Evolutionary conservation across 2,113 vertebrate genomes (phyloP).

Genomic region (Nanorana parkeri): DNA sequence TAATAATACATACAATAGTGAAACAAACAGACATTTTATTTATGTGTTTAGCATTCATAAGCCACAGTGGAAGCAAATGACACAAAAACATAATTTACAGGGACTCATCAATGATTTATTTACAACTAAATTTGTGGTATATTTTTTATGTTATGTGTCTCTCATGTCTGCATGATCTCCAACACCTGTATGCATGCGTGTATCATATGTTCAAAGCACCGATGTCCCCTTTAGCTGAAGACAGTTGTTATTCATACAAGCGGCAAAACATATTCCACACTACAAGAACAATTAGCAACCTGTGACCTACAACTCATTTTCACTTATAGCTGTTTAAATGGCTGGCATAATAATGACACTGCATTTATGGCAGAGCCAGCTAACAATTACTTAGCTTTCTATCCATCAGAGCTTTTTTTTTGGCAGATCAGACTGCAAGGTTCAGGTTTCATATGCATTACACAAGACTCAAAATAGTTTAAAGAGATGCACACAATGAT

Average conservation of each 20-base stretch:
- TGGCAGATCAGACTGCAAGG: not conserved
- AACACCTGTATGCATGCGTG: not conserved
- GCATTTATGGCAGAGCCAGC: not conserved
- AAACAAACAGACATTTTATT: too few relatives aligned
- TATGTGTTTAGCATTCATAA: too few relatives aligned
- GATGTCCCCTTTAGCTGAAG: not conserved
- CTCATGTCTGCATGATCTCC: not conserved
- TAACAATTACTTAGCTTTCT: constrained; percentile 31
- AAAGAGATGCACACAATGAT: not conserved
- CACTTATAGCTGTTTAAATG: constrained; percentile 22
- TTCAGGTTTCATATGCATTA: constrained; percentile 17
- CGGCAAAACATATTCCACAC: not conserved
- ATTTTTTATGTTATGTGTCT: not conserved
- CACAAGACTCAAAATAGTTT: constrained; percentile 16
- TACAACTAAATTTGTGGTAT: too few relatives aligned
- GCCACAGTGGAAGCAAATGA: too few relatives aligned
- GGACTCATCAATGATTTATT: not conserved
- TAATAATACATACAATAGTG: too few relatives aligned
- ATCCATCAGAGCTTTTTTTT: constrained; percentile 20
- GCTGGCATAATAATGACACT: not conserved
- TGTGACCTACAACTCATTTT: constrained; percentile 14
- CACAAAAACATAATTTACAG: not conserved
- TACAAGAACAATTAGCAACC: constrained; percentile 18
- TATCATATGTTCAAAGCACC: not conserved
- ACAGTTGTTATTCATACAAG: not conserved